phyloP scores from a whole-genome alignment of 2,113 vertebrate genomes.

The Tretioscincus oriximinensis region DNA sequence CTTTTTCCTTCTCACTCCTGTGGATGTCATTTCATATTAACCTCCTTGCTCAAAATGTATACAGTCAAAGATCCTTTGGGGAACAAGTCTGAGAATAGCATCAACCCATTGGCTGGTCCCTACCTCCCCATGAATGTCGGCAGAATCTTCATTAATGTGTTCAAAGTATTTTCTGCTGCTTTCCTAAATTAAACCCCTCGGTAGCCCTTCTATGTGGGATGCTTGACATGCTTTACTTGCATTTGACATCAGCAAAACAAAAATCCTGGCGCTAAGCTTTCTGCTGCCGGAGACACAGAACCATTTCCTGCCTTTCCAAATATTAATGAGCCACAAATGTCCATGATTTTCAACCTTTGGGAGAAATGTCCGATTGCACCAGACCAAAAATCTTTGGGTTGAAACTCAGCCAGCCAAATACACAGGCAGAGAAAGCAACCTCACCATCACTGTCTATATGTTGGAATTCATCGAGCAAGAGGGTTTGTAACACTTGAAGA shows the following conservation, averaged over 20 bases:
- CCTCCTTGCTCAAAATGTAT: background rate
- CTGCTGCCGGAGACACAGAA: slow-evolving; percentile 52
- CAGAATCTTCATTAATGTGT: slow-evolving; percentile 44
- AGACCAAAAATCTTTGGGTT: slow-evolving; percentile 39
- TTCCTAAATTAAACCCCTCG: slow-evolving; percentile 50
- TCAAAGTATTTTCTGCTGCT: slow-evolving; percentile 45
- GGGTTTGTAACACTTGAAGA: too few species aligned
- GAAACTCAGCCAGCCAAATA: slow-evolving; percentile 48
- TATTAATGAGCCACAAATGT: slow-evolving; percentile 64
- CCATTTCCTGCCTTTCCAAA: slow-evolving; percentile 66
- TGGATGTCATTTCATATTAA: background rate
- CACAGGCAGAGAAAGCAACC: slow-evolving; percentile 40
- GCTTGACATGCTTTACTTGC: slow-evolving; percentile 68
- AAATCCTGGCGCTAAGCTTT: slow-evolving; percentile 45
- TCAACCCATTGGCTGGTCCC: slow-evolving; percentile 13
- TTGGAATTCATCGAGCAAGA: too few species aligned
- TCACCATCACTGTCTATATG: background rate
- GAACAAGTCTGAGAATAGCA: slow-evolving; percentile 16
- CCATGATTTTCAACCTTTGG: slow-evolving; percentile 58
- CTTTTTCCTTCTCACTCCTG: background rate
- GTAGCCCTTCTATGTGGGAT: slow-evolving; percentile 64
- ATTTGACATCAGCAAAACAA: slow-evolving; percentile 62
- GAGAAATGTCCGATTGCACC: slow-evolving; percentile 54
- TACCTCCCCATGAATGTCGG: slow-evolving; percentile 42
- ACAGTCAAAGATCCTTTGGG: background rate